Conservation (phyloP, 2,113 vertebrate genomes). For the Antigone vipio region DNA sequence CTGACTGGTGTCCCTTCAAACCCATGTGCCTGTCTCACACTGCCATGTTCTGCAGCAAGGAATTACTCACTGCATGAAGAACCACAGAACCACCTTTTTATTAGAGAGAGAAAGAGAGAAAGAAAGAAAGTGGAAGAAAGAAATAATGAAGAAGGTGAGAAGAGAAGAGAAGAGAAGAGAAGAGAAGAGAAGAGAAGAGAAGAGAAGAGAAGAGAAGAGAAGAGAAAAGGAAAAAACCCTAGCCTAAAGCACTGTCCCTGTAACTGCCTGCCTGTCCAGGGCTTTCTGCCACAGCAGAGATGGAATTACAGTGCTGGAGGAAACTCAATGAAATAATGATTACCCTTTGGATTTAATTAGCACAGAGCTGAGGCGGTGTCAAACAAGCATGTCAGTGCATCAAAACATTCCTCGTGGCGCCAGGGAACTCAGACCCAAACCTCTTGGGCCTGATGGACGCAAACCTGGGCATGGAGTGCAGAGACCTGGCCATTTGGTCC, state of each 20-base stretch:
- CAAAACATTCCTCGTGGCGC: not conserved
- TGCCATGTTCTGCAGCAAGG: not conserved
- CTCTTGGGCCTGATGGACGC: fast-evolving
- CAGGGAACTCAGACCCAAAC: not conserved
- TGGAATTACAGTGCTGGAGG: constrained; percentile 27
- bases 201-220: fast-evolving
- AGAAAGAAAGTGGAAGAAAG: fast-evolving
- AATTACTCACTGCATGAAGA: not conserved
- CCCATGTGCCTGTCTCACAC: not conserved
- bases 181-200: fast-evolving
- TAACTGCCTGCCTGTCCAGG: not conserved
- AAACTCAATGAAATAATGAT: constrained; percentile 58
- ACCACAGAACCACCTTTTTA: not conserved
- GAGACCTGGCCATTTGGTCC: not conserved
- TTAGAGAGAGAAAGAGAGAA: not conserved
- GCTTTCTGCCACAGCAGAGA: constrained; percentile 19
- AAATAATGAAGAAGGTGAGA: fast-evolving
- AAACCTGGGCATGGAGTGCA: not conserved
- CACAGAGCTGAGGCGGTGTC: not conserved
- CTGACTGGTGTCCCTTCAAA: not conserved
- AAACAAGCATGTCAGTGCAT: not conserved
- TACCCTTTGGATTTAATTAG: constrained; percentile 54
- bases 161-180: fast-evolving
- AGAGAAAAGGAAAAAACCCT: fast-evolving
- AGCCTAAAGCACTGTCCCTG: not conserved